Percentiles rank a stretch among this genome's conserved stretches.
phyloP scores from a whole-genome alignment of 2,113 vertebrate genomes.

The Irena cyanogastra region DNA sequence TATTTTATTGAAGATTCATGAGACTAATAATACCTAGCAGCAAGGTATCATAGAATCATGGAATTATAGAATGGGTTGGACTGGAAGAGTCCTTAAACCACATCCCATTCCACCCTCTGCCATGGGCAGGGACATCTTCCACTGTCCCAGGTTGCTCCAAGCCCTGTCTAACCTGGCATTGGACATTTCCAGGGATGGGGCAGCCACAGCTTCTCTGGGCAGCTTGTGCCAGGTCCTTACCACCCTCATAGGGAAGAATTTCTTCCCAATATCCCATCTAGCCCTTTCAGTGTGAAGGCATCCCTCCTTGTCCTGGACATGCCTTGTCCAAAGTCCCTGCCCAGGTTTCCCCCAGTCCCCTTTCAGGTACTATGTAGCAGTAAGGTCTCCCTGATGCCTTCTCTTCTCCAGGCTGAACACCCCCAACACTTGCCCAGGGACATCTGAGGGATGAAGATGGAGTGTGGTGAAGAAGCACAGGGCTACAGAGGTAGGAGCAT shows the following conservation, averaged over 20 bases:
- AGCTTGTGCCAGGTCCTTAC: neutral
- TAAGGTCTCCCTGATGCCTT: neutral
- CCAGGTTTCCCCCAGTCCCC: neutral
- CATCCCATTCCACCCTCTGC: neutral
- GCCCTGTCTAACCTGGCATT: rapidly evolving
- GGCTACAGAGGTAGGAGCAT: neutral
- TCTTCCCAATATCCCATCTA: neutral
- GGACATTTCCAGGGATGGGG: neutral
- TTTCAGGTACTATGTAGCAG: neutral
- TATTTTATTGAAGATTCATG: neutral
- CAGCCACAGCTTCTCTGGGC: neutral
- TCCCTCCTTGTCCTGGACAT: neutral
- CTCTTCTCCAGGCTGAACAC: neutral
- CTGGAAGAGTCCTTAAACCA: neutral
- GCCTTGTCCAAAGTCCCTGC: neutral
- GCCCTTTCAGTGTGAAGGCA: neutral
- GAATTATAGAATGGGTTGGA: neutral
- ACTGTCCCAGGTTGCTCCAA: neutral
- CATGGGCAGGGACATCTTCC: neutral
- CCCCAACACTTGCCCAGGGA: neutral
- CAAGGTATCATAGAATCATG: neutral
- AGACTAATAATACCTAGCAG: neutral
- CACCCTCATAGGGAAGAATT: neutral
- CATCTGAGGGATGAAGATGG: neutral
- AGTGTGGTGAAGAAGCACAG: neutral